A percentile compares a stretch with the other conserved stretches of the same genome.
These are phyloP conservation scores for Hyperoodon ampullatus DNA, from an alignment of 2,113 vertebrate species.

Conservation along the genomic window DNA sequence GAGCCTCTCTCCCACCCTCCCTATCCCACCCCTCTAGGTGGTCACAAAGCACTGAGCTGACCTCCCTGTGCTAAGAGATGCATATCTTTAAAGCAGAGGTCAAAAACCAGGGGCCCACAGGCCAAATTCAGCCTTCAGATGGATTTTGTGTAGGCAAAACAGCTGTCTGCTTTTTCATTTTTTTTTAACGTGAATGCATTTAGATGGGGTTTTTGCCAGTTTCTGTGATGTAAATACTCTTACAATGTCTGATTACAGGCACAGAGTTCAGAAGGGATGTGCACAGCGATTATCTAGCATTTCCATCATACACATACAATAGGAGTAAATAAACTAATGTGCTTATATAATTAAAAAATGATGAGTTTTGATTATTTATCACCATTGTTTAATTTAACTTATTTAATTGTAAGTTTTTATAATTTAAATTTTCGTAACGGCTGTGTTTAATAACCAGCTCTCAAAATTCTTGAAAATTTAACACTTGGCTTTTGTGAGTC, in stretches of 20 bases:
- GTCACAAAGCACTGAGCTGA: too few relatives aligned
- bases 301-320: not conserved
- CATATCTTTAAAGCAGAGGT: not conserved
- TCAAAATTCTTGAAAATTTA: slow-evolving; percentile 8
- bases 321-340: not conserved
- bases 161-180: not conserved
- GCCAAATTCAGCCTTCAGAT: not conserved
- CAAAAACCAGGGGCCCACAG: not conserved
- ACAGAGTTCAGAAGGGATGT: not conserved
- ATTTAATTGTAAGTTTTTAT: not conserved
- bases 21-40: too few relatives aligned
- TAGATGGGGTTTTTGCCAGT: not conserved
- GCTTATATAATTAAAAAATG: not conserved
- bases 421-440: not conserved
- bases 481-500: not conserved
- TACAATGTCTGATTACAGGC: not conserved
- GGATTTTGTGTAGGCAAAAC: not conserved
- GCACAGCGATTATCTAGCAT: not conserved
- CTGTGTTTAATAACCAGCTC: not conserved
- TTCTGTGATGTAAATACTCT: not conserved
- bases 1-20: too few relatives aligned
- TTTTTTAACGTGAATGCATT: not conserved
- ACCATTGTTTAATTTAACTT: not conserved
- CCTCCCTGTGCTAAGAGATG: not conserved
- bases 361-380: not conserved